Evolutionary conservation across 2,113 vertebrate species (phyloP).

Genomic region (Hylia prasina): DNA sequence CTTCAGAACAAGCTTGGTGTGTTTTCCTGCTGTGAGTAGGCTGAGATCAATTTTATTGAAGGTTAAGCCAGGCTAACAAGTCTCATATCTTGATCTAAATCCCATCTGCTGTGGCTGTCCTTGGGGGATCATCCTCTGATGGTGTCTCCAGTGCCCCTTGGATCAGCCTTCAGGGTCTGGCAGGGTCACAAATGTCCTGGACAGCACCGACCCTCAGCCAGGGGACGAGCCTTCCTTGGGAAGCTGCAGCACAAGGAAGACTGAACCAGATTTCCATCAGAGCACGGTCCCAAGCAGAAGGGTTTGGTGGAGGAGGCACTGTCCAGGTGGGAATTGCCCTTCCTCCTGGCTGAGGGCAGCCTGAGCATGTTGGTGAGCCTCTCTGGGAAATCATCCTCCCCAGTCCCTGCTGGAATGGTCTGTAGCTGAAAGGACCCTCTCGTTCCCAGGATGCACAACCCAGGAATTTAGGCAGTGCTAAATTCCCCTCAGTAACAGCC

Average conservation of each 20-base stretch:
- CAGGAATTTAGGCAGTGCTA: not conserved
- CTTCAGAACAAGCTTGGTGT: not conserved
- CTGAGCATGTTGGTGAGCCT: not conserved
- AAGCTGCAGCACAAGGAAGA: not conserved
- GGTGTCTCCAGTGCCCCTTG: not conserved
- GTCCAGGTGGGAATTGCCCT: not conserved
- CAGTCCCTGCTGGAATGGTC: not conserved
- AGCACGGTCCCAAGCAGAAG: not conserved
- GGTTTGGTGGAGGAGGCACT: not conserved
- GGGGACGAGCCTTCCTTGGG: not conserved
- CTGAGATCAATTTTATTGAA: not conserved
- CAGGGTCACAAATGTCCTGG: not conserved
- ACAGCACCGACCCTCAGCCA: not conserved
- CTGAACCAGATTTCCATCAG: not conserved
- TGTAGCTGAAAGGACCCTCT: not conserved
- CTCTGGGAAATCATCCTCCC: not conserved
- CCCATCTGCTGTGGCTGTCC: not conserved
- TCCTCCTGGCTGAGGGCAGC: not conserved
- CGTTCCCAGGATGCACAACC: not conserved
- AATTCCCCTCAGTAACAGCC: not conserved
- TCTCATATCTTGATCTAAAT: not conserved
- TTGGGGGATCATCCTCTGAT: not conserved
- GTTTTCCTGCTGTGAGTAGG: not conserved
- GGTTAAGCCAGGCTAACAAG: not conserved
- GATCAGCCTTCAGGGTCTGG: not conserved